A percentile compares a stretch with the other conserved stretches of the same genome.
phyloP scores from a whole-genome alignment of 1,140 invertebrate species.

The Metopolophium dirhodum region DNA sequence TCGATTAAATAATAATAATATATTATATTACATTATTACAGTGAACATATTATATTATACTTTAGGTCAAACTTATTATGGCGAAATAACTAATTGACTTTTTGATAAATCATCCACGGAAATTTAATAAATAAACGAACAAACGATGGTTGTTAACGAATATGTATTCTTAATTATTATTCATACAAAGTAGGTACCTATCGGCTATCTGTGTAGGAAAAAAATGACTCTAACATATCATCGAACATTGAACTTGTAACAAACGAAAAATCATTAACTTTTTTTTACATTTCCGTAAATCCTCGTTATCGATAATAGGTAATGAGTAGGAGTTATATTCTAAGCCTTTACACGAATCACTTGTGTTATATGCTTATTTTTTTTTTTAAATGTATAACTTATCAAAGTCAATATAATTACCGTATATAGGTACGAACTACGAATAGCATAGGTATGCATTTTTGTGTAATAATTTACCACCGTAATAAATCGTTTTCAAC shows the following conservation, averaged over 20 bases:
- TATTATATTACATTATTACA: neutral
- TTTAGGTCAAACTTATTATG: neutral
- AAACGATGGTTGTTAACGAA: conserved; percentile 8
- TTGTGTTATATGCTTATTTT: neutral
- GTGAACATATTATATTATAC: neutral
- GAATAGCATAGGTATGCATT: neutral
- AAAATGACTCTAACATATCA: neutral
- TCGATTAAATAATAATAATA: neutral
- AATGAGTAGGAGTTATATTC: neutral
- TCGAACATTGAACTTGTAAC: neutral
- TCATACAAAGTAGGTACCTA: neutral
- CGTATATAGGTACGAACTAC: neutral
- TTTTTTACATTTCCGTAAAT: neutral
- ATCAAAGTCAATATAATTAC: neutral
- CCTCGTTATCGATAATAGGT: neutral
- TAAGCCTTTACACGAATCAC: neutral
- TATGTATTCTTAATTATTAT: neutral
- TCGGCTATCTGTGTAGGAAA: neutral
- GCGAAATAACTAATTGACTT: neutral
- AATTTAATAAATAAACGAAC: neutral
- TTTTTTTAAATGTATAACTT: neutral
- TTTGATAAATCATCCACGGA: neutral
- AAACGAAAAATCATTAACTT: neutral
- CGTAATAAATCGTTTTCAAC: neutral
- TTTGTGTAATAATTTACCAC: neutral